Evolutionary conservation across 2,113 vertebrate species (phyloP).

Genomic region (Urocolius indicus): DNA sequence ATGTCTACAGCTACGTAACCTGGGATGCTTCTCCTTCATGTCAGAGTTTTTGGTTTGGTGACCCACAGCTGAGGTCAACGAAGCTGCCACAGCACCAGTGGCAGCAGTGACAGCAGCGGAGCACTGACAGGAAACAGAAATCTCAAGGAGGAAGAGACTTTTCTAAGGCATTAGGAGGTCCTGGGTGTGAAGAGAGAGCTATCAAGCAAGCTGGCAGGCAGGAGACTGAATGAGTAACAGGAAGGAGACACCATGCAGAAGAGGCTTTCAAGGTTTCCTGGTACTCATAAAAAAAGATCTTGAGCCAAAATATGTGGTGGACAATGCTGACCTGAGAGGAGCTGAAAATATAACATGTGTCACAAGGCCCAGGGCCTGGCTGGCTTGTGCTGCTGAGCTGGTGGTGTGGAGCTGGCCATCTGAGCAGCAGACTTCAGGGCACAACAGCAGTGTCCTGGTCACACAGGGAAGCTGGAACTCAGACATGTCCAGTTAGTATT

Average conservation of each 20-base stretch:
- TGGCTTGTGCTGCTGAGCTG: not conserved
- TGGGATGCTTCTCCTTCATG: not conserved
- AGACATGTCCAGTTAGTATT: not conserved
- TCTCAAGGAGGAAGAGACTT: not conserved
- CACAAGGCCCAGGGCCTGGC: not conserved
- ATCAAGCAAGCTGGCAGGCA: not conserved
- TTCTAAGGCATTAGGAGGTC: not conserved
- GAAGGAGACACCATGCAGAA: not conserved
- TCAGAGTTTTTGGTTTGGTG: not conserved
- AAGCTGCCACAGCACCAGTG: not conserved
- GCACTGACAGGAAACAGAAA: not conserved
- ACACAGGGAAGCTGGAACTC: not conserved
- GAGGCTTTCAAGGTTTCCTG: not conserved
- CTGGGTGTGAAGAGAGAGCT: not conserved
- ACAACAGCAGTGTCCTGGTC: not conserved
- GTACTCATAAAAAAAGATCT: not conserved
- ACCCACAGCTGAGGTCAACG: not conserved
- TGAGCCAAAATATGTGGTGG: not conserved
- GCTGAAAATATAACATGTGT: not conserved
- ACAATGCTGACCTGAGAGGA: not conserved
- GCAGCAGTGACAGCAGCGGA: not conserved
- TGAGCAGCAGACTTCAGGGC: not conserved
- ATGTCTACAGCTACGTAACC: rapidly evolving
- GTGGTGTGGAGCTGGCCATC: not conserved
- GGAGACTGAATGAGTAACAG: not conserved